Evolutionary conservation across 1,140 invertebrate species (phyloP).

Genomic region (Achroia grisella): DNA sequence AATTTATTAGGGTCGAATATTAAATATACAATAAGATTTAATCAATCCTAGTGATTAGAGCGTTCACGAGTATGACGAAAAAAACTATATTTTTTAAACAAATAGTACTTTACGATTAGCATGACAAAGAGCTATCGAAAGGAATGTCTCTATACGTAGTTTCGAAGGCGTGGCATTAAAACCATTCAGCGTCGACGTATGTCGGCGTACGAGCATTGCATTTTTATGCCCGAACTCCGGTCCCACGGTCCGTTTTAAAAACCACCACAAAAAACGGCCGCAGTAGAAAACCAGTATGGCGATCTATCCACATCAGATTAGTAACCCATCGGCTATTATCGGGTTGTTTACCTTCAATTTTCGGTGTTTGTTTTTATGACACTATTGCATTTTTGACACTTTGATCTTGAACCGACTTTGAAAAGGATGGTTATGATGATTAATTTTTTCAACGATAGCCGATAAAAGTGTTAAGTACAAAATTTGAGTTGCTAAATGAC

Average conservation of each 20-base stretch:
- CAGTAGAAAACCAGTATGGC: conserved; percentile 28
- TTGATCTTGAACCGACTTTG: no score
- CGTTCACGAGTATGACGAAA: no score
- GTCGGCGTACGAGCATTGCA: conserved; percentile 27
- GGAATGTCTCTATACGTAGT: not conserved
- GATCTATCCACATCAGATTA: conserved; percentile 11
- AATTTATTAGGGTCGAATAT: no score
- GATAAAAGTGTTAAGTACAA: no score
- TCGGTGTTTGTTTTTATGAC: conserved; percentile 4
- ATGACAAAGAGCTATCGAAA: not conserved
- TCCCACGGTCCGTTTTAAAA: conserved; percentile 30
- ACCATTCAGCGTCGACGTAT: not conserved
- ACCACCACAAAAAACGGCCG: conserved; percentile 33
- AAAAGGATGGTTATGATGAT: no score
- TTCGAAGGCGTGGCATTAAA: not conserved
- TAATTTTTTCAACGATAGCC: no score
- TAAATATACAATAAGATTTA: no score
- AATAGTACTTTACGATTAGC: not conserved
- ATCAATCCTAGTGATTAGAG: no score
- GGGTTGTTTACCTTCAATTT: conserved; percentile 10
- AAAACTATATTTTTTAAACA: no score
- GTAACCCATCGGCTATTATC: conserved; percentile 10
- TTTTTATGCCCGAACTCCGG: conserved; percentile 29
- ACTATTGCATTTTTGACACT: conserved; percentile 3
- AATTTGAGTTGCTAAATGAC: no score